phyloP scores from a whole-genome alignment of 2,797 vertebrate genomes.

The Pristis pectinata region DNA sequence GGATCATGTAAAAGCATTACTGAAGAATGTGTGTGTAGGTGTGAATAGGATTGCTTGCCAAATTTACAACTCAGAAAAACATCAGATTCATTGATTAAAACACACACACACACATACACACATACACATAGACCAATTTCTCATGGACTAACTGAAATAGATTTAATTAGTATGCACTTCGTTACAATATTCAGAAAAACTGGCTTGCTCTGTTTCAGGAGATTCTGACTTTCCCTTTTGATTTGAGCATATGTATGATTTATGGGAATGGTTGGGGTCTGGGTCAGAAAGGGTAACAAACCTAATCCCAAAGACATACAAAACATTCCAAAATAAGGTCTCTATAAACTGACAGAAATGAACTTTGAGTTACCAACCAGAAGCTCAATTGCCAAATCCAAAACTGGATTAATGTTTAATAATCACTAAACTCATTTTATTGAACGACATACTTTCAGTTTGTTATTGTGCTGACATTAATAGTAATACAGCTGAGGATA shows the following conservation, averaged over 20 bases:
- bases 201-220: not conserved
- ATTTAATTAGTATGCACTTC: not conserved
- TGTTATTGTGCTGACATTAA: not conserved
- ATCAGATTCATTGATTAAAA: not conserved
- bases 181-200: not conserved
- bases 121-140: not conserved
- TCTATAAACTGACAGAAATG: not conserved
- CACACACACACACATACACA: not conserved
- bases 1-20: not conserved
- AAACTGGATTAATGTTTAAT: not conserved
- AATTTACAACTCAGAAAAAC: not conserved
- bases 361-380: not conserved
- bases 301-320: not conserved
- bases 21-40: not conserved
- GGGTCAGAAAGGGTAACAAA: not conserved
- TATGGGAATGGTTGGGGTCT: not conserved
- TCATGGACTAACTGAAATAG: not conserved
- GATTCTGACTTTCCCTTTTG: not conserved
- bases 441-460: not conserved
- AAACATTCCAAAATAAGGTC: constrained; percentile 6
- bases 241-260: not conserved
- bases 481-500: not conserved
- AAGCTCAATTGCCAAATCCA: not conserved
- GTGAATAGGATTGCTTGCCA: not conserved
- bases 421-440: not conserved